Conservation (phyloP, 2,888 invertebrate species). For the Spilosoma lubricipeda region DNA sequence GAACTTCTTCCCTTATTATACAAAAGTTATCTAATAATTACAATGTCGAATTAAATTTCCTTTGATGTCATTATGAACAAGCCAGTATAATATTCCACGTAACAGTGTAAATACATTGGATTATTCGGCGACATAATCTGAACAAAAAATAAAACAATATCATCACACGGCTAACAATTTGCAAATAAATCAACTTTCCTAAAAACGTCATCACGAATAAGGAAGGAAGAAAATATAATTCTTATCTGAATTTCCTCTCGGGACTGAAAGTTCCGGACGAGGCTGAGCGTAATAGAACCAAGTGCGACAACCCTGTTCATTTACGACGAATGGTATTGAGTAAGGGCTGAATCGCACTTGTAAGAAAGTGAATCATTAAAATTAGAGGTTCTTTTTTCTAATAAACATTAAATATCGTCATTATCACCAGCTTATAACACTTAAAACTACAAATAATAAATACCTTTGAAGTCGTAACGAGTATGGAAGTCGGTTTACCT, state of each 20-base stretch:
- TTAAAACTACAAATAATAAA: not conserved
- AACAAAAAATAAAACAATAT: slow-evolving; percentile 35
- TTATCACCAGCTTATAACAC: not conserved
- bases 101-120: slow-evolving; percentile 13
- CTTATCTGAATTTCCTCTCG: slow-evolving; percentile 31
- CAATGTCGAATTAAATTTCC: not conserved
- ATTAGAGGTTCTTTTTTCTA: not conserved
- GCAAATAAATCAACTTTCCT: slow-evolving; percentile 47
- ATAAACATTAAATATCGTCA: not conserved
- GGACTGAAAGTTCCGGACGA: slow-evolving; percentile 24
- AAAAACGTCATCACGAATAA: slow-evolving; percentile 35
- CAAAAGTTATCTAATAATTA: not conserved
- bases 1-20: not conserved
- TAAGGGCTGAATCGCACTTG: slow-evolving; percentile 23
- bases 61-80: too few species aligned
- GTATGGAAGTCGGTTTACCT: not conserved
- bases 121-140: slow-evolving; percentile 16
- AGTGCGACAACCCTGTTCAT: slow-evolving; percentile 16
- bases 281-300: slow-evolving; percentile 18
- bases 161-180: slow-evolving; percentile 33
- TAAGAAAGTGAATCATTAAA: not conserved
- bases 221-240: slow-evolving; percentile 38
- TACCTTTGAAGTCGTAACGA: not conserved
- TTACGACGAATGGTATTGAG: slow-evolving; percentile 13
- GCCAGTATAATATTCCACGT: slow-evolving; percentile 9